Evolutionary conservation across 2,113 vertebrate species (phyloP).

Genomic region (Lycaon pictus): DNA sequence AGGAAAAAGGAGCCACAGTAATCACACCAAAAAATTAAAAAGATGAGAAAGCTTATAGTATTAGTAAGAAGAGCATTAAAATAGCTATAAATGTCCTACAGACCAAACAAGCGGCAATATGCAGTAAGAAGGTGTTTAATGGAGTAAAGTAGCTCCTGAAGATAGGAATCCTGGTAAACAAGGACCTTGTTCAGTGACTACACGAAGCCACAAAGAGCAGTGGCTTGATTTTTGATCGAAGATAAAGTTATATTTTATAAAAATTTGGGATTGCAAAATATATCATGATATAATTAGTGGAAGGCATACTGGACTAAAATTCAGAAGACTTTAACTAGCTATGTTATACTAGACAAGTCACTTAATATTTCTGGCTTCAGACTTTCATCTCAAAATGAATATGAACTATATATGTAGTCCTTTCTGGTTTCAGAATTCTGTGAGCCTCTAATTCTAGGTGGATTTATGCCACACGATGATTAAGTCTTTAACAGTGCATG

Average conservation of each 20-base stretch:
- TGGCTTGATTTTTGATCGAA: neutral
- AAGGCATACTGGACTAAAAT: constrained; percentile 43
- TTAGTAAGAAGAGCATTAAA: neutral
- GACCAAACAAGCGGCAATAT: neutral
- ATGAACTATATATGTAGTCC: neutral
- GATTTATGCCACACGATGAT: constrained; percentile 54
- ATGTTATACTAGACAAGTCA: neutral
- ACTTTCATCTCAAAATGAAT: constrained; percentile 44
- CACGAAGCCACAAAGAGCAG: neutral
- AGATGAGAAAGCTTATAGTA: neutral
- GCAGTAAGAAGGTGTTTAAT: neutral
- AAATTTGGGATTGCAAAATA: constrained; percentile 30
- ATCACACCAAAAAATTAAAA: constrained; percentile 20
- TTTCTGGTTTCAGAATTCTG: constrained; percentile 40
- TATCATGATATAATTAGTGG: neutral
- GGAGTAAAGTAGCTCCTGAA: neutral
- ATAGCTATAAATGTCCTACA: neutral
- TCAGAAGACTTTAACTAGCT: neutral
- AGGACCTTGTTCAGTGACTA: neutral
- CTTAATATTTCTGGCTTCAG: constrained; percentile 51
- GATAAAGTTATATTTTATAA: neutral
- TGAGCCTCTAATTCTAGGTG: constrained; percentile 35
- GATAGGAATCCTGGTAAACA: neutral
- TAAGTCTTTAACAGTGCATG: constrained; percentile 47
- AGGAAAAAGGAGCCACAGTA: neutral